These are phyloP conservation scores for Threskiornis aethiopicus DNA, from an alignment of 2,797 vertebrate genomes.

Conservation along the genomic window DNA sequence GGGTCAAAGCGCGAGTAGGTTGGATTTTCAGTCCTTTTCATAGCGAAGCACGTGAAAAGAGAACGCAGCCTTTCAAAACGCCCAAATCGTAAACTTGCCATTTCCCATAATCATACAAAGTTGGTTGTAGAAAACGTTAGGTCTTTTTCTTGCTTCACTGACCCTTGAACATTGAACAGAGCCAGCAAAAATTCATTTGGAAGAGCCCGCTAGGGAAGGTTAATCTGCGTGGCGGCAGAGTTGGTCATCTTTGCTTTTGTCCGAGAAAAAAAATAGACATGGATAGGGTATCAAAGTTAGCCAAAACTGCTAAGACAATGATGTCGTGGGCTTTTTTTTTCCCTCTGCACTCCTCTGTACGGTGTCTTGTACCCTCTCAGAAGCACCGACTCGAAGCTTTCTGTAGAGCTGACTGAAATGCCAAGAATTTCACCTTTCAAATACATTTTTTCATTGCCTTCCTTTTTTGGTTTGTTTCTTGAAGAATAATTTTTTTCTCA, in stretches of 20 bases:
- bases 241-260: neutral
- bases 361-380: neutral
- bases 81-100: neutral
- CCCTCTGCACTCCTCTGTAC: neutral
- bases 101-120: neutral
- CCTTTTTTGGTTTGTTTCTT: neutral
- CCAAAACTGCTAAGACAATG: neutral
- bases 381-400: neutral
- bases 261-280: neutral
- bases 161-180: neutral
- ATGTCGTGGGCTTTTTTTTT: neutral
- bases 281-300: neutral
- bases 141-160: neutral
- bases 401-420: neutral
- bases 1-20: accelerated
- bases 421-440: neutral
- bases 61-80: neutral
- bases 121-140: neutral
- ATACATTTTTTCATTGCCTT: neutral
- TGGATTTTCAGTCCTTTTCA: neutral
- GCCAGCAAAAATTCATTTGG: neutral
- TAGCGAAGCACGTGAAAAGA: neutral
- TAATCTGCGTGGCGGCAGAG: neutral
- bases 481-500: neutral
- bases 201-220: neutral